phyloP scores from a whole-genome alignment of 2,888 invertebrate genomes.

The Hirtodrosophila cameraria region DNA sequence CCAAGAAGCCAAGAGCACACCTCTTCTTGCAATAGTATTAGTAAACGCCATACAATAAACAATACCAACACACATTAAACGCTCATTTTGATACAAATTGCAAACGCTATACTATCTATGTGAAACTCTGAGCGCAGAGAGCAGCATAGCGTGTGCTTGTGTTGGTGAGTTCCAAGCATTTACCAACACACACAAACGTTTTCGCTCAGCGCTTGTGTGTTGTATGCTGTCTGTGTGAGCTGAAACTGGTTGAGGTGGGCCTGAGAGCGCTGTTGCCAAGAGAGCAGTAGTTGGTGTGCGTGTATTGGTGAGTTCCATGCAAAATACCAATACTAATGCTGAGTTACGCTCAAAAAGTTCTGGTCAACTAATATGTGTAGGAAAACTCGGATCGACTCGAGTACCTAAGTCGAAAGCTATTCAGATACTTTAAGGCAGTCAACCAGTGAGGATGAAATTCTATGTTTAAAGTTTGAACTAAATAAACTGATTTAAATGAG shows the following conservation, averaged over 20 bases:
- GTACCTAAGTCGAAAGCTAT: background rate
- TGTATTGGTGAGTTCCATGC: conserved; percentile 34
- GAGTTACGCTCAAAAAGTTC: conserved; percentile 5
- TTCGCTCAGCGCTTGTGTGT: background rate
- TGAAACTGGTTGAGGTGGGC: background rate
- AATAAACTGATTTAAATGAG: too few species aligned
- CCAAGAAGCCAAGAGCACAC: conserved; percentile 23
- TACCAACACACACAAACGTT: conserved; percentile 15
- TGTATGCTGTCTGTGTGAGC: background rate
- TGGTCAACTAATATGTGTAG: background rate
- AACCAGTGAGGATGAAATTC: conserved; percentile 6
- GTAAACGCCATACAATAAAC: conserved; percentile 7
- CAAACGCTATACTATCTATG: background rate
- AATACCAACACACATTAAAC: conserved; percentile 22
- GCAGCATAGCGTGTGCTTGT: conserved; percentile 27
- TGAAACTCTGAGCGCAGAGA: conserved; percentile 38
- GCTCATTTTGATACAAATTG: too few species aligned
- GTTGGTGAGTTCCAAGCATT: conserved; percentile 24
- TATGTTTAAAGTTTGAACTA: background rate
- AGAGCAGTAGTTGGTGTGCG: conserved; percentile 10
- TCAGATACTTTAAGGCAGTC: conserved; percentile 22
- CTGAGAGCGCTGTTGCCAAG: conserved; percentile 14
- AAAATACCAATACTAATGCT: conserved; percentile 29
- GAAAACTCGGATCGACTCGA: background rate
- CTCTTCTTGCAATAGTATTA: conserved; percentile 11